These are phyloP conservation scores for Plectus sambesii DNA, from an alignment of 1,140 invertebrate genomes.

Conservation along the genomic window DNA sequence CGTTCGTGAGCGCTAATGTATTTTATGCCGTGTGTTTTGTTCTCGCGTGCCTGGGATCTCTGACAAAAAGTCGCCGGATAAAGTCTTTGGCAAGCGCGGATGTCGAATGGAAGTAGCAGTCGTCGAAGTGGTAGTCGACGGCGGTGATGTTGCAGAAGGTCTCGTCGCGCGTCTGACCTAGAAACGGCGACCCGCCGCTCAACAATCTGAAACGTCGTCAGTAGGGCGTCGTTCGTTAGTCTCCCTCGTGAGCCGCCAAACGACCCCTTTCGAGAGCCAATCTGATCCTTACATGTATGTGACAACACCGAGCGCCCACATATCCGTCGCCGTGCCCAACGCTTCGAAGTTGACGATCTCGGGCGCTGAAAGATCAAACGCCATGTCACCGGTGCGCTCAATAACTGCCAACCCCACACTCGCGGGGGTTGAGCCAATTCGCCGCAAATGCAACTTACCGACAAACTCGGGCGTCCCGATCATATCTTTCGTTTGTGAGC, in stretches of 20 bases:
- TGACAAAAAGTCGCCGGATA: constrained; percentile 51
- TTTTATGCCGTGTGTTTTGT: no score
- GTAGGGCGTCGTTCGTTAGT: no score
- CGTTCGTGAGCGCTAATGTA: no score
- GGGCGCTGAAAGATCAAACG: constrained; percentile 50
- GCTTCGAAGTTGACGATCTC: constrained; percentile 53
- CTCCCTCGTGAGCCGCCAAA: constrained; percentile 12
- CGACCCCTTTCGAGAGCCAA: not conserved
- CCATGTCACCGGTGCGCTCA: no score
- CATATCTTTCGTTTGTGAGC: constrained; percentile 50
- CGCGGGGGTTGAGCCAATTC: constrained; percentile 39
- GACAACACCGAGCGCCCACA: constrained; percentile 51
- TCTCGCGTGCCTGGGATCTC: constrained; percentile 47
- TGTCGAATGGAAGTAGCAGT: constrained; percentile 50
- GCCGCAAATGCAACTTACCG: constrained; percentile 48
- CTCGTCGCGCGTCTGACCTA: constrained; percentile 53
- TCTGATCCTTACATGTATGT: constrained; percentile 48
- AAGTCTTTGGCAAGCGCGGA: constrained; percentile 54
- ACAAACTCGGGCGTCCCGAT: constrained; percentile 56
- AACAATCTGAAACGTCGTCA: constrained; percentile 50
- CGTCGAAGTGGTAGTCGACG: constrained; percentile 53
- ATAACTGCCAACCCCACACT: no score
- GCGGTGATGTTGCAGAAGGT: constrained; percentile 54
- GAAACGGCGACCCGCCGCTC: constrained; percentile 54
- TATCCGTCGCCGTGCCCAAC: constrained; percentile 48